These are phyloP conservation scores for Drosophila mercatorum DNA, from an alignment of 2,888 invertebrate genomes.

Conservation along the genomic window DNA sequence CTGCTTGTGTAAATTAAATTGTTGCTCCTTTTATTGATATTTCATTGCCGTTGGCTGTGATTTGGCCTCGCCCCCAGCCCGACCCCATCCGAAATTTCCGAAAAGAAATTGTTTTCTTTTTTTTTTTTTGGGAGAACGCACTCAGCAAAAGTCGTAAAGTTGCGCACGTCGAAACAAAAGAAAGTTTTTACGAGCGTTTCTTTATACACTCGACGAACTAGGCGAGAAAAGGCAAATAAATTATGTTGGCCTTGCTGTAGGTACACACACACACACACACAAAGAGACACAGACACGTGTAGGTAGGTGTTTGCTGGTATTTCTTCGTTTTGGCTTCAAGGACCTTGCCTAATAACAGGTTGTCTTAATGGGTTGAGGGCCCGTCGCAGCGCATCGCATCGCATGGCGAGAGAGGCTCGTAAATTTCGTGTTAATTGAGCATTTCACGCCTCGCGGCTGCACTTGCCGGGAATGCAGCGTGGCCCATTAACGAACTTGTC, in stretches of 20 bases:
- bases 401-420: slow-evolving; percentile 55
- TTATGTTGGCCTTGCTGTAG: slow-evolving; percentile 59
- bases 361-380: slow-evolving; percentile 60
- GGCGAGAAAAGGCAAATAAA: slow-evolving; percentile 66
- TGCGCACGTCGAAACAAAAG: slow-evolving; percentile 73
- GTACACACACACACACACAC: slow-evolving; percentile 11
- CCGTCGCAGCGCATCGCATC: slow-evolving; percentile 15
- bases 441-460: slow-evolving; percentile 80
- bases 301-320: slow-evolving; percentile 4
- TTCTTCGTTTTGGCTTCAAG: slow-evolving; percentile 52
- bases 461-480: slow-evolving; percentile 43
- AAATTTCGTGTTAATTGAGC: slow-evolving; percentile 82
- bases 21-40: slow-evolving; percentile 79
- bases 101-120: slow-evolving; percentile 13
- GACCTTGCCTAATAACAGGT: slow-evolving; percentile 73
- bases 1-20: slow-evolving; percentile 78
- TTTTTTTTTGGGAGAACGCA: slow-evolving; percentile 33
- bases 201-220: slow-evolving; percentile 34
- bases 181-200: slow-evolving; percentile 78
- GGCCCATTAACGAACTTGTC: slow-evolving; percentile 80
- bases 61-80: slow-evolving; percentile 41
- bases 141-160: slow-evolving; percentile 83
- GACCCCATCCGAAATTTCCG: slow-evolving; percentile 11
- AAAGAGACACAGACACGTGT: not conserved
- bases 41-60: slow-evolving; percentile 70